Base-by-base conservation (phyloP, 2,888 invertebrate species). In the Erpobdella octoculata region DNA sequence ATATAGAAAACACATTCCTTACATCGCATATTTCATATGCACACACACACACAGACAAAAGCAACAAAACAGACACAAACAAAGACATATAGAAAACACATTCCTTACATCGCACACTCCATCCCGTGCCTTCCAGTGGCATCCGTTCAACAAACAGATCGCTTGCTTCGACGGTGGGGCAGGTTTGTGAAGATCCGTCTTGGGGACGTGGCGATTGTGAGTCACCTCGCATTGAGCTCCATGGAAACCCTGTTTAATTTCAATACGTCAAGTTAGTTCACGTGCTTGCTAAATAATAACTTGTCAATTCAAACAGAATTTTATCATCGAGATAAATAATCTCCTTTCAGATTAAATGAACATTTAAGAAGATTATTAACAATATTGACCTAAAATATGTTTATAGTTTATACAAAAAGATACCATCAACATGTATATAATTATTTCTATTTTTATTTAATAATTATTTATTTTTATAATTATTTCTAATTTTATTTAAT, bases 71-170 rank as follows among this genome's bases (percentile, higher is more conserved):
- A 53, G 1, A 53, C 3, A 12, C 15, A 28, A 53, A 53, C 8
- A 53, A 53, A 53, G 21, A 18, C 28, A 36, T 35, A 71, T 9
- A 2, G 15, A 38, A 46, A 28, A 21, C n/a, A 18, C 15, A 21
- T 41, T 31, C 75, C 81, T 77, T 75, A 82, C 82, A 78, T 96
- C 91, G 79, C 95, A 96, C 61, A 88, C 87, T 73, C 89, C 87
- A 80, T 96, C 91, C 1, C 89, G 88, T 70, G 90, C 89, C 81
- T 94, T 95, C 76, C 88, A 88, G 12, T 88, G 87, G 80, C 96
- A 96, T 2, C 89, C 88, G 71, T 90, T 87, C 4, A 66, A 68
- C 21, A 74, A 35, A 74, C 81, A 81, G 33, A 75, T 73, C 76
- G n/a, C 38, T 36, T 37, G 33, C 83, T 83, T 73, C 78, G 75